These are phyloP conservation scores for Eumeta japonica DNA, from an alignment of 1,140 invertebrate species.

Conservation along the genomic window DNA sequence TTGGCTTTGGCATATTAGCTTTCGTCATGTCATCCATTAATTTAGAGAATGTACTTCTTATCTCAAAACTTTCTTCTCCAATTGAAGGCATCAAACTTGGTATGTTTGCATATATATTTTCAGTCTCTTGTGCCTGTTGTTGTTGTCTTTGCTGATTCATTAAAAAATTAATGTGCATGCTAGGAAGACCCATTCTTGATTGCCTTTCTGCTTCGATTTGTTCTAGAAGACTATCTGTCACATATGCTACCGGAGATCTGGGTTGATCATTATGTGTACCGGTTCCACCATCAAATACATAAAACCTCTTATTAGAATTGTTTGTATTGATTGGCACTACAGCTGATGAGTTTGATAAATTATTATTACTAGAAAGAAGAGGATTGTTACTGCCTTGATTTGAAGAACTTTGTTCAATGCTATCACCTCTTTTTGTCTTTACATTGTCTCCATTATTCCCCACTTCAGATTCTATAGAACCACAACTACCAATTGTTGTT, in stretches of 20 bases:
- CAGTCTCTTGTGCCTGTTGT: slow-evolving; percentile 26
- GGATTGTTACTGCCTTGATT: slow-evolving; percentile 55
- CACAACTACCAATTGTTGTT: slow-evolving; percentile 47
- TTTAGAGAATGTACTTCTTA: slow-evolving; percentile 40
- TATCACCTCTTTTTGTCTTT: slow-evolving; percentile 48
- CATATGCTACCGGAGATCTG: slow-evolving; percentile 42
- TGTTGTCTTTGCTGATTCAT: slow-evolving; percentile 40
- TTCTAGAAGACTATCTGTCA: slow-evolving; percentile 48
- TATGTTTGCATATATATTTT: slow-evolving; percentile 29
- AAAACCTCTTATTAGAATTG: slow-evolving; percentile 42
- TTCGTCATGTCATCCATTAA: slow-evolving; percentile 45
- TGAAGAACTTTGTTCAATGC: slow-evolving; percentile 50
- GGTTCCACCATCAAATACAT: slow-evolving; percentile 44
- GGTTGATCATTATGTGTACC: slow-evolving; percentile 34
- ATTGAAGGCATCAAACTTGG: slow-evolving; percentile 44
- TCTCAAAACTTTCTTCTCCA: slow-evolving; percentile 42
- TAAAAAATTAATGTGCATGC: slow-evolving; percentile 51
- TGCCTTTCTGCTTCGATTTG: slow-evolving; percentile 50
- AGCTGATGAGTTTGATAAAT: slow-evolving; percentile 47
- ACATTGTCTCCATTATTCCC: slow-evolving; percentile 39
- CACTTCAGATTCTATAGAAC: slow-evolving; percentile 46
- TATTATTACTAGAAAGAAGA: slow-evolving; percentile 49
- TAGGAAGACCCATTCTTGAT: slow-evolving; percentile 47
- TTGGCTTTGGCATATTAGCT: slow-evolving; percentile 57
- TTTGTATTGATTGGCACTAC: slow-evolving; percentile 48